phyloP scores from a whole-genome alignment of 1,140 invertebrate species.

The Bombus superbus region DNA sequence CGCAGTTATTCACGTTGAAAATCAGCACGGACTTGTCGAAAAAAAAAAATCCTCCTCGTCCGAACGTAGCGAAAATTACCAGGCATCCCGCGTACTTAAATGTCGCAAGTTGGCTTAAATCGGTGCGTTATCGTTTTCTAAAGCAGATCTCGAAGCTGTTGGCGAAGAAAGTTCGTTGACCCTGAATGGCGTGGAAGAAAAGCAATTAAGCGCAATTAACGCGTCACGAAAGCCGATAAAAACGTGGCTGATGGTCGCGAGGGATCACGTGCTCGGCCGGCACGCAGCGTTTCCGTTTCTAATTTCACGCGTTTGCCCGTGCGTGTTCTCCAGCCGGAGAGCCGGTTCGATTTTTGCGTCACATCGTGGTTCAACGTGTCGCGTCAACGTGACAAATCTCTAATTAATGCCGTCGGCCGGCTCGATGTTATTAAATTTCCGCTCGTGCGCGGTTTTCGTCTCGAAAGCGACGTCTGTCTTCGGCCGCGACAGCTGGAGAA shows the following conservation, averaged over 20 bases:
- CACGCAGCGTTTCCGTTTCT: slow-evolving; percentile 32
- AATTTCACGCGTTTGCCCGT: slow-evolving; percentile 41
- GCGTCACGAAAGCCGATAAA: not conserved
- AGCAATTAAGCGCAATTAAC: slow-evolving; percentile 19
- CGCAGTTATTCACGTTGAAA: not conserved
- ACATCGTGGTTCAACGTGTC: not conserved
- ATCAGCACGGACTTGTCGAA: not conserved
- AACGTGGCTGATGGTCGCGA: not conserved
- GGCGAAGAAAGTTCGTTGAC: slow-evolving; percentile 9
- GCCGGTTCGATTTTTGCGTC: not conserved
- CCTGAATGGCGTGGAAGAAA: not conserved
- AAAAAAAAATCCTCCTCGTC: not conserved
- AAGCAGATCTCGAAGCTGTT: not conserved
- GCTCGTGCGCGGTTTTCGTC: not conserved
- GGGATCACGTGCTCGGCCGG: not conserved
- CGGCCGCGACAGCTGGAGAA: not conserved
- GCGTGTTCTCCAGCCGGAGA: not conserved
- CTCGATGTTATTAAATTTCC: slow-evolving; percentile 32
- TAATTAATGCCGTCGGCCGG: slow-evolving; percentile 21
- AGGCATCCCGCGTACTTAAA: no score
- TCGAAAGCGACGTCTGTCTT: not conserved
- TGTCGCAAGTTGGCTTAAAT: not conserved
- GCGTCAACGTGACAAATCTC: slow-evolving; percentile 25
- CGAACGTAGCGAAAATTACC: not conserved
- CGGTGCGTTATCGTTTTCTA: not conserved